Percentiles rank a stretch among this genome's conserved stretches.
Conservation (phyloP, 2,888 invertebrate species). For the Hirtodrosophila cameraria region DNA sequence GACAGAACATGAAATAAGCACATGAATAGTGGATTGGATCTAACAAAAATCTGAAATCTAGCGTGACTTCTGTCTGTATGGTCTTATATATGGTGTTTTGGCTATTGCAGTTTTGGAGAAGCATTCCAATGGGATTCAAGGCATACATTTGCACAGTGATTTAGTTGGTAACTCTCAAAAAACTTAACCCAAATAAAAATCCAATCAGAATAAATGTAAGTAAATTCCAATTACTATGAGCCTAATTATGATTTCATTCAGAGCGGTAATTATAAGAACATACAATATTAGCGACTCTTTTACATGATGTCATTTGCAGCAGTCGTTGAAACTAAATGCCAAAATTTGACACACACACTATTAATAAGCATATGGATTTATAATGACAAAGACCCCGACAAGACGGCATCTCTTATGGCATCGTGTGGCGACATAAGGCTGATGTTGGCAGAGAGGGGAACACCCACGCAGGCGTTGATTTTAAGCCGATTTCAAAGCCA, state of each 20-base stretch:
- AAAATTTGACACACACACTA: conserved; percentile 54
- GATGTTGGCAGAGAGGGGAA: conserved; percentile 27
- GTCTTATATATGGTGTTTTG: too few species aligned
- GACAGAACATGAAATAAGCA: too few species aligned
- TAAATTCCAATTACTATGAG: neutral
- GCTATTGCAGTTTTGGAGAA: too few species aligned
- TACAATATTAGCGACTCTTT: conserved; percentile 18
- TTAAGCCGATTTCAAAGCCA: conserved; percentile 78
- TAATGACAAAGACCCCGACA: conserved; percentile 18
- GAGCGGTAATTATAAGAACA: conserved; percentile 15
- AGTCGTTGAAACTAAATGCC: conserved; percentile 54
- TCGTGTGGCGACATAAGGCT: conserved; percentile 26
- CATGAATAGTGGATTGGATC: too few species aligned
- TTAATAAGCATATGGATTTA: conserved; percentile 69
- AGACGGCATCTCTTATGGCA: conserved; percentile 28
- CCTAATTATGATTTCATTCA: conserved; percentile 6
- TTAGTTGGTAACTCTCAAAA: too few species aligned
- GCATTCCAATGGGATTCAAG: too few species aligned
- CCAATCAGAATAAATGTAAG: too few species aligned
- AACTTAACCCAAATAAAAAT: too few species aligned
- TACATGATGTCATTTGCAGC: conserved; percentile 66
- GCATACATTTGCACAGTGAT: too few species aligned
- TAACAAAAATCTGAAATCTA: too few species aligned
- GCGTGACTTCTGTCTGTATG: too few species aligned
- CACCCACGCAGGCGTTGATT: conserved; percentile 78